Base-by-base conservation (phyloP, 2,888 invertebrate species). In the Galeopsomyia nigrocyanea region DNA sequence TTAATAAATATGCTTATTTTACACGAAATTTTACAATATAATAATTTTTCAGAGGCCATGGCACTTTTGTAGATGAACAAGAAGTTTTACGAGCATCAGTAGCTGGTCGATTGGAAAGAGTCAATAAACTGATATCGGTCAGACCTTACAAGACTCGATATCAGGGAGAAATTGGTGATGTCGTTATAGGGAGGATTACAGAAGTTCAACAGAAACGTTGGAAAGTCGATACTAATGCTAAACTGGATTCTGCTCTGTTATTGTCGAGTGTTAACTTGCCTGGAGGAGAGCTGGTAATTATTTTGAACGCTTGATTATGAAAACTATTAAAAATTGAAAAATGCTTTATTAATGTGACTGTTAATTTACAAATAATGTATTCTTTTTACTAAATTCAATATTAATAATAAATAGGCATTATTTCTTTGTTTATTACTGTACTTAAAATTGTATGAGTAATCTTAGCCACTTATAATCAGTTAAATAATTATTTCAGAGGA, bases 181-280 rank as follows among this genome's bases (percentile, higher is more conserved):
- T 99, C 1, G 92, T 99, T 13, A 95, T 99, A 6, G 99, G 98
- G 0, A 89, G 99, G 62, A 94, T 99, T 39, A 91, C 94, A 0
- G 97, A 98, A 86, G 96, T 99, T 0, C 97, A 97, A 82, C 95
- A 97, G 81, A 94, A 93, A 81, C 89, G 97, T 73, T 98, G 98
- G 98, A 96, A 96, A 86, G 95, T 98, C 2, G 95, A 98, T 81
- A 96, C 96, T 0, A 97, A 97, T 87, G 93, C 97, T 0, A 92
- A 96, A 68, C 87, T 94, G 82, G 96, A 97, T 87, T 95, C 97
- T 0, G 90, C 95, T 56, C 89, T 99, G 14, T 89, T 95, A 74
- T 87, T 99, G 19, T 96, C 97, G 0, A 95, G 97, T 47, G 97
- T 99, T 0, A 98, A 99, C 88, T 89, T 99, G 75, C 99, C 99